Conservation (phyloP, 2,113 vertebrate species). For the Illadopsis cleaveri region DNA sequence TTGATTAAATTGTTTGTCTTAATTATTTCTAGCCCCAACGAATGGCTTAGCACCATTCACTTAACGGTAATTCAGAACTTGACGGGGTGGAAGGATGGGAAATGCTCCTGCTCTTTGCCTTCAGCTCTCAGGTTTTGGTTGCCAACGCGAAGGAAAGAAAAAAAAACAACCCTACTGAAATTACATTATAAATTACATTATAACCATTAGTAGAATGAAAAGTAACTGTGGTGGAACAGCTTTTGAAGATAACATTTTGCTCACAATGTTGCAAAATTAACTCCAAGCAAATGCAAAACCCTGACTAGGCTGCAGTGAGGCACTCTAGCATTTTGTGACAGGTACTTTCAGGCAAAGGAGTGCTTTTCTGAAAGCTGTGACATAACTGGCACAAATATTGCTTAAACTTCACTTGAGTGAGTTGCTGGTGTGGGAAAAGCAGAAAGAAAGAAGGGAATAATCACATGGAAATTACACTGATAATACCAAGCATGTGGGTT, state of each 20-base stretch:
- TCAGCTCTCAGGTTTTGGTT: neutral
- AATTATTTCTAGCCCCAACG: neutral
- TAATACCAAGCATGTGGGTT: neutral
- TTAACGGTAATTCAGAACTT: neutral
- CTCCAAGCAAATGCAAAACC: rapidly evolving
- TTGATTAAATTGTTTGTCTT: constrained; percentile 17
- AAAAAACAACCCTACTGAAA: neutral
- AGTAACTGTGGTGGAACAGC: neutral
- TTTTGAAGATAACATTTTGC: neutral
- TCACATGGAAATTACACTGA: neutral
- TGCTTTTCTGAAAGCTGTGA: neutral
- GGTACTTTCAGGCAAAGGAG: neutral
- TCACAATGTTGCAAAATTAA: neutral
- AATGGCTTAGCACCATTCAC: neutral
- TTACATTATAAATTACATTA: neutral
- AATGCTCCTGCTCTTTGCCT: neutral
- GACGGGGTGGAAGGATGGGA: neutral
- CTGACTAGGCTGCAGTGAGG: rapidly evolving
- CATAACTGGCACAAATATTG: neutral
- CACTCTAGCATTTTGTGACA: neutral
- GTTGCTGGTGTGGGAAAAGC: neutral
- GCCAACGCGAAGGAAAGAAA: neutral
- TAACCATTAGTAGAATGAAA: neutral
- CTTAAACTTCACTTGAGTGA: neutral
- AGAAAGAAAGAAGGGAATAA: neutral